Base-by-base conservation (phyloP, 2,113 vertebrate genomes). In the Chunga burmeisteri region DNA sequence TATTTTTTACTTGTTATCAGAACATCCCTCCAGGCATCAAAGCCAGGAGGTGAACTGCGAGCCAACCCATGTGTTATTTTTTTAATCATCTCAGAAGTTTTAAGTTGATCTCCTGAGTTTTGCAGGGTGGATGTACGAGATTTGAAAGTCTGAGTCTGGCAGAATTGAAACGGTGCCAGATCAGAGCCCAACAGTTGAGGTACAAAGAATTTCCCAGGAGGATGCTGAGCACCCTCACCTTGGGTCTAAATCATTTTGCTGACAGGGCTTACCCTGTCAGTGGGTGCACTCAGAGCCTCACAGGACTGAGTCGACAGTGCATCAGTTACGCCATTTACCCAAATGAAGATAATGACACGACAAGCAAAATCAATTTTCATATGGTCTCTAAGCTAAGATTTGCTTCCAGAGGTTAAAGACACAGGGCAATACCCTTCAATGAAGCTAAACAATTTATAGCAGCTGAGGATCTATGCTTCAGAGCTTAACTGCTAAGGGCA, bases 281-380 rank as follows among this genome's bases (percentile, higher is more conserved):
- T 46, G 46, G 44, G 66, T 49, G 14, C 61, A n/a, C 61, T 32
- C 46, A 6, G 65, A 80, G 30, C 79, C 62, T 58, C 63, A 4
- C 36, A 40, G 26, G 15, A 63, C 36, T 79, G 61, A 82, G 80
- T 12, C 3, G 2, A 18, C 86, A 68, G 58, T 44, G n/a, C 83
- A 84, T 34, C 9, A 0, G 75, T 89, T 94, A 73, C 42, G 77
- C 62, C 91, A 80, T 91, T 95, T 87, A 88, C 89, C 63, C 79
- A 93, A 93, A 94, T 83, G 53, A 91, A 94, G 70, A 77, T 93
- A 93, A 94, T 91, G 91, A 81, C 63, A 70, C 40, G 88, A 91
- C 89, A 95, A 96, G 84, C 47, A 94, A 95, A 95, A 96, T 97
- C 91, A 96, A 96, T 97, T 95, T 96, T 96, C 94, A 86, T 94